phyloP scores from a whole-genome alignment of 2,888 invertebrate species.

The Gortyna flavago region DNA sequence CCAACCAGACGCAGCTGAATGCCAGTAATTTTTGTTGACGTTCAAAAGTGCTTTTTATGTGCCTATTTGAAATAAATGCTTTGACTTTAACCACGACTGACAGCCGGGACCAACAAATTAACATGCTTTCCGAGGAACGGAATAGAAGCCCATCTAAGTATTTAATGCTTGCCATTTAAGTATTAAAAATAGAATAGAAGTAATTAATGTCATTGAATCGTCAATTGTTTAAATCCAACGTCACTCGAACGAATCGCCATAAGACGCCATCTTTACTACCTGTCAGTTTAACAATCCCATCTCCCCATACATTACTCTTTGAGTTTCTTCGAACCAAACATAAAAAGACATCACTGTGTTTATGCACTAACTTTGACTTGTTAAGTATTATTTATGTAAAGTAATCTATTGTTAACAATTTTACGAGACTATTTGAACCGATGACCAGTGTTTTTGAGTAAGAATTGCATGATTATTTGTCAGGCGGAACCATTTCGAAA shows the following conservation, averaged over 20 bases:
- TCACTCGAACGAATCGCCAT: slow-evolving; percentile 1
- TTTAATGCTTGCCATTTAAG: too few relatives aligned
- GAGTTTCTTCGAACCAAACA: slow-evolving; percentile 57
- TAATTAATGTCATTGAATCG: background rate
- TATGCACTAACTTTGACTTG: slow-evolving; percentile 57
- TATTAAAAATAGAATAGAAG: too few relatives aligned
- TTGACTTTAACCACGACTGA: too few relatives aligned
- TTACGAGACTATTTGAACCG: slow-evolving; percentile 53
- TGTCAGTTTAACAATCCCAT: slow-evolving; percentile 10
- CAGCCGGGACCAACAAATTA: background rate
- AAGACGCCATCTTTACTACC: slow-evolving; percentile 9
- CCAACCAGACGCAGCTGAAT: background rate
- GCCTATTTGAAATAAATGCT: too few relatives aligned
- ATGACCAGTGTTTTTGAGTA: slow-evolving; percentile 48
- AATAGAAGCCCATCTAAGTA: background rate
- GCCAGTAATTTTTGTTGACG: too few relatives aligned
- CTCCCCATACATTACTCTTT: slow-evolving; percentile 47
- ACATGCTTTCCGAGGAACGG: background rate
- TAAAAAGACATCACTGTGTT: slow-evolving; percentile 56
- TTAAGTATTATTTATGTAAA: slow-evolving; percentile 66
- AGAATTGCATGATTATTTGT: slow-evolving; percentile 47
- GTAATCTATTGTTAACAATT: slow-evolving; percentile 63
- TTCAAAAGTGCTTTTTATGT: too few relatives aligned
- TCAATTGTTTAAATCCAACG: background rate
- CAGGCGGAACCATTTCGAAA: slow-evolving; percentile 6